Percentiles rank a stretch among this genome's conserved stretches.
These are phyloP conservation scores for Labeo rohita DNA, from an alignment of 2,113 vertebrate species.

Conservation along the genomic window DNA sequence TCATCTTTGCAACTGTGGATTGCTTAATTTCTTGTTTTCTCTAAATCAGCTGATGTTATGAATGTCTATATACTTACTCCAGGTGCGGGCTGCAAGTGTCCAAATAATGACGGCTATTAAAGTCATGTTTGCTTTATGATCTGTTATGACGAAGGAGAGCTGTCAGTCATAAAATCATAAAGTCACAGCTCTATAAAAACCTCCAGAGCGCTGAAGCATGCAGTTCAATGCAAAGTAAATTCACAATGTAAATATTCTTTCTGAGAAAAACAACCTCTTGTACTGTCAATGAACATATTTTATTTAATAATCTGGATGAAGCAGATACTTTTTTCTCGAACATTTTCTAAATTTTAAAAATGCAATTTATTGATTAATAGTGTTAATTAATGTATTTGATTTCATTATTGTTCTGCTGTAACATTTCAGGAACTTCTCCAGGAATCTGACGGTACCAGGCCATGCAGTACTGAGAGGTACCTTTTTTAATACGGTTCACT, in stretches of 20 bases:
- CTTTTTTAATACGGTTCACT: neutral
- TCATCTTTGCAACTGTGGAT: neutral
- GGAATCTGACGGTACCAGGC: constrained; percentile 12
- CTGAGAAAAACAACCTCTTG: neutral
- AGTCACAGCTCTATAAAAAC: neutral
- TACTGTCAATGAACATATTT: neutral
- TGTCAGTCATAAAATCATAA: too few relatives aligned
- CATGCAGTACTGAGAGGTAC: neutral
- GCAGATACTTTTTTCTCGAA: too few relatives aligned
- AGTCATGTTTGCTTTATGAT: too few relatives aligned
- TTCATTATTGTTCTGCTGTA: too few relatives aligned
- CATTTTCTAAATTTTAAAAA: too few relatives aligned
- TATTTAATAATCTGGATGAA: neutral
- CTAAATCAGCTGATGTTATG: neutral
- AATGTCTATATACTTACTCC: neutral
- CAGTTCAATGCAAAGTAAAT: constrained; percentile 57
- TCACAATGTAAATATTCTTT: constrained; percentile 48
- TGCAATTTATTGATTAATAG: too few relatives aligned
- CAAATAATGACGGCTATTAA: constrained; percentile 11
- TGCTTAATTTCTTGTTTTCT: neutral
- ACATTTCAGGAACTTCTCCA: constrained; percentile 14
- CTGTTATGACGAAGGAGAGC: too few relatives aligned
- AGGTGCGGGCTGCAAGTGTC: constrained; percentile 48
- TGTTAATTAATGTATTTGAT: too few relatives aligned
- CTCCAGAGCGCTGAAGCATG: constrained; percentile 59